These are phyloP conservation scores for Enteromius thamalakanensis DNA, from an alignment of 2,797 vertebrate species.

Conservation along the genomic window DNA sequence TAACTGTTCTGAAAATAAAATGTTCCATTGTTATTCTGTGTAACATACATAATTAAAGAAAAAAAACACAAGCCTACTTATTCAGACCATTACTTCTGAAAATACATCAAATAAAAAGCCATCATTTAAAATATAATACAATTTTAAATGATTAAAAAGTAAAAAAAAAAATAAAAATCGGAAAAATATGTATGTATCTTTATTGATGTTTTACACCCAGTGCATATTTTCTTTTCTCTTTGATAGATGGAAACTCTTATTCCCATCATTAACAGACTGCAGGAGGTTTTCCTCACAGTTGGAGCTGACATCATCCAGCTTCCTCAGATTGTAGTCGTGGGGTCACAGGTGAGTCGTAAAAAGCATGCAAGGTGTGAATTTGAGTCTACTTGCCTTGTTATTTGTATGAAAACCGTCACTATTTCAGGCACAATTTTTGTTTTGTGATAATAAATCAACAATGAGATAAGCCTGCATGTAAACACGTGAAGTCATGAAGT, in stretches of 20 bases:
- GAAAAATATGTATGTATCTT: not conserved
- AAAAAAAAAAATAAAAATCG: not conserved
- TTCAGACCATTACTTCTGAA: not conserved
- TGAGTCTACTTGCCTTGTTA: not conserved
- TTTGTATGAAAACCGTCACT: not conserved
- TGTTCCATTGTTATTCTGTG: not conserved
- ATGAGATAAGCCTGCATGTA: not conserved
- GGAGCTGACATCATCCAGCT: conserved; percentile 81
- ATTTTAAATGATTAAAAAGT: not conserved
- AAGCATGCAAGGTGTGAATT: too few species aligned
- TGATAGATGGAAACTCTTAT: conserved; percentile 82
- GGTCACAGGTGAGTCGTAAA: conserved; percentile 77
- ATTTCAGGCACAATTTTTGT: too few species aligned
- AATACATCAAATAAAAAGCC: not conserved
- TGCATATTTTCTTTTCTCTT: conserved; percentile 11
- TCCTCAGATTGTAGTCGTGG: conserved; percentile 84
- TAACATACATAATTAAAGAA: not conserved
- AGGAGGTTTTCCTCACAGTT: conserved; percentile 84
- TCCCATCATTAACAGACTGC: conserved; percentile 83
- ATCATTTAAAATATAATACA: not conserved
- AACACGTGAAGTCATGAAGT: not conserved
- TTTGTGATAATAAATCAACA: not conserved
- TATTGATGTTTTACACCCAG: not conserved
- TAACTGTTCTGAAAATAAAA: not conserved
- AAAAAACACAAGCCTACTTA: not conserved